These are phyloP conservation scores for Plectropomus leopardus DNA, from an alignment of 2,113 vertebrate genomes.

Conservation along the genomic window DNA sequence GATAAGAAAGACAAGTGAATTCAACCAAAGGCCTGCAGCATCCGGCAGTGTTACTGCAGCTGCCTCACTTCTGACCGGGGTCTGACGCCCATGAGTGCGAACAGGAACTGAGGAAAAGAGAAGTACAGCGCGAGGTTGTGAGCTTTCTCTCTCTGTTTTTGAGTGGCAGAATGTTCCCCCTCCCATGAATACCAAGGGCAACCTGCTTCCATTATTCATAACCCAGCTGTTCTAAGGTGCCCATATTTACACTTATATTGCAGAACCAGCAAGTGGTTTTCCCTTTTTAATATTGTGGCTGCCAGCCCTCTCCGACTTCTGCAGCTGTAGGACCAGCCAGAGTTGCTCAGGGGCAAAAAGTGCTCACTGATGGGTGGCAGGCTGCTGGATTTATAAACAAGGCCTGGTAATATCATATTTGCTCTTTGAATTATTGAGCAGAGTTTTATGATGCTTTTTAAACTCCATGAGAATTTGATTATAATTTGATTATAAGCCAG, in stretches of 20 bases:
- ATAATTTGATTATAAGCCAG: constrained; percentile 76
- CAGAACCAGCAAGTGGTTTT: constrained; percentile 76
- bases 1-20: constrained; percentile 53
- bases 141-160: constrained; percentile 72
- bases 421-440: constrained; percentile 86
- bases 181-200: constrained; percentile 84
- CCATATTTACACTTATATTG: constrained; percentile 86
- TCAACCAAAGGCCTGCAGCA: constrained; percentile 54
- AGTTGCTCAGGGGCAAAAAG: constrained; percentile 74
- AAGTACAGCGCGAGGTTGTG: constrained; percentile 65
- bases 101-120: constrained; percentile 53
- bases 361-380: constrained; percentile 70
- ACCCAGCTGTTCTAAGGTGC: constrained; percentile 82
- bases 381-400: constrained; percentile 81
- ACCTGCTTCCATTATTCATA: constrained; percentile 82
- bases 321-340: constrained; percentile 65
- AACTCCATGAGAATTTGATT: constrained; percentile 72
- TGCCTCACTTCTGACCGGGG: constrained; percentile 45
- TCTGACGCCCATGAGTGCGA: constrained; percentile 63
- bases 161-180: constrained; percentile 78
- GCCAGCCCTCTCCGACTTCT: constrained; percentile 67
- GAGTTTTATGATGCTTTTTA: constrained; percentile 82
- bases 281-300: constrained; percentile 79
- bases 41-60: constrained; percentile 35
- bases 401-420: constrained; percentile 83